phyloP scores from a whole-genome alignment of 2,888 invertebrate species.

The Phytoseiulus persimilis region DNA sequence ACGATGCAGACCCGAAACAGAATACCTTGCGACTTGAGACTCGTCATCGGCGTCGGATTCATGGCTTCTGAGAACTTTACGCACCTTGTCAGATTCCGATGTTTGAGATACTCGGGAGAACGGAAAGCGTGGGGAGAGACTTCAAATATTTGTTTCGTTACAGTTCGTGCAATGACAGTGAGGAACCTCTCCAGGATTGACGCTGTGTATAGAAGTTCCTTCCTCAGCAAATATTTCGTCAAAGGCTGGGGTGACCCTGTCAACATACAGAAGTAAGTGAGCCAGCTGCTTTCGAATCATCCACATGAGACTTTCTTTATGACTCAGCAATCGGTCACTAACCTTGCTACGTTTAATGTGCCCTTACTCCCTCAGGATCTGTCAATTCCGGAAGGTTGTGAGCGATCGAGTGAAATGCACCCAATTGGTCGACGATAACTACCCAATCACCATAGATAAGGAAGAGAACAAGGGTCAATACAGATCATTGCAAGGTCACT shows the following conservation, averaged over 20 bases:
- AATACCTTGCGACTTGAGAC: too few relatives aligned
- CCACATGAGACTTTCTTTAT: too few relatives aligned
- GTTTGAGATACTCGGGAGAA: too few relatives aligned
- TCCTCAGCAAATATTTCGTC: constrained; percentile 82
- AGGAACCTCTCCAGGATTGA: constrained; percentile 48
- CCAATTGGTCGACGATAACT: constrained; percentile 68
- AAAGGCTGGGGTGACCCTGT: constrained; percentile 95
- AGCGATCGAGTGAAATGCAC: constrained; percentile 73
- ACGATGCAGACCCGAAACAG: too few relatives aligned
- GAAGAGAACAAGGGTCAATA: constrained; percentile 68
- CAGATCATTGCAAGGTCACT: constrained; percentile 73
- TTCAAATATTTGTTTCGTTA: not conserved
- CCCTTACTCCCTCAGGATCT: constrained; percentile 64
- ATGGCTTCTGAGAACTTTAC: too few relatives aligned
- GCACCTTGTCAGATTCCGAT: too few relatives aligned
- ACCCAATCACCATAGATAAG: constrained; percentile 77
- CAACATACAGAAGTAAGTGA: constrained; percentile 66
- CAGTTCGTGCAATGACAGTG: not conserved
- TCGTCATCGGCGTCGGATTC: too few relatives aligned
- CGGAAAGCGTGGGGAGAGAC: too few relatives aligned
- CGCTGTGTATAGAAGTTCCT: constrained; percentile 65
- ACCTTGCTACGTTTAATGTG: too few relatives aligned
- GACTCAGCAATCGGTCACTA: too few relatives aligned
- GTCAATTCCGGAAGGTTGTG: constrained; percentile 78
- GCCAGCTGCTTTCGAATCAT: too few relatives aligned